Conservation (phyloP, 2,113 vertebrate genomes). For the Boulengerochromis microlepis region DNA sequence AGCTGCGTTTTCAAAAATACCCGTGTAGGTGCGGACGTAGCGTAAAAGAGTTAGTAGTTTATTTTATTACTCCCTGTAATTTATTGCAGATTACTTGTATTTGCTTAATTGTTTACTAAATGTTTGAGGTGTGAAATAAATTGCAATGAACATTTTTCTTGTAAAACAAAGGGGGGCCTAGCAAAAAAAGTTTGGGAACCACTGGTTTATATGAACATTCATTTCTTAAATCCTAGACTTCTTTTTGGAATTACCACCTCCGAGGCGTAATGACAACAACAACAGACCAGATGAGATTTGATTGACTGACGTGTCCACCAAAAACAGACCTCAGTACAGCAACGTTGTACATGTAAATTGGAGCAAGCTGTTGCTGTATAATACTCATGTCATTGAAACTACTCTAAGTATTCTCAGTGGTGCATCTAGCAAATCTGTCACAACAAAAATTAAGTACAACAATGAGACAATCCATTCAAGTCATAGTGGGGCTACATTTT, state of each 20-base stretch:
- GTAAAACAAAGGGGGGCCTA: neutral
- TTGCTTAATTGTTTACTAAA: neutral
- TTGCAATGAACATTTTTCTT: fast-evolving
- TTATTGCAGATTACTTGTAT: neutral
- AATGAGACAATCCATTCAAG: neutral
- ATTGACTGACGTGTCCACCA: neutral
- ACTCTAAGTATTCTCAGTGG: neutral
- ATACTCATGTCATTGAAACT: neutral
- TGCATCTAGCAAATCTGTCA: neutral
- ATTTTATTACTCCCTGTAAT: fast-evolving
- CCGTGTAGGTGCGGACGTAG: fast-evolving
- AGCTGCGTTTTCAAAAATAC: fast-evolving
- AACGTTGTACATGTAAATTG: neutral
- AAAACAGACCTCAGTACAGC: neutral
- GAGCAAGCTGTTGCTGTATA: neutral
- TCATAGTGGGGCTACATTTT: neutral
- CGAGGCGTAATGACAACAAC: fast-evolving
- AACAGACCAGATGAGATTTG: neutral
- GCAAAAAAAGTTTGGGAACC: fast-evolving
- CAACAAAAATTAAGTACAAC: neutral
- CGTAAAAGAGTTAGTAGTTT: fast-evolving
- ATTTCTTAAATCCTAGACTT: neutral
- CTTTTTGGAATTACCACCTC: neutral
- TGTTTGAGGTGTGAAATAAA: neutral
- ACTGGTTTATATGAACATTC: neutral